Evolutionary conservation across 1,140 invertebrate species (phyloP), one percentile per base, ranked within the genome.

Genomic region (Arion vulgaris): DNA sequence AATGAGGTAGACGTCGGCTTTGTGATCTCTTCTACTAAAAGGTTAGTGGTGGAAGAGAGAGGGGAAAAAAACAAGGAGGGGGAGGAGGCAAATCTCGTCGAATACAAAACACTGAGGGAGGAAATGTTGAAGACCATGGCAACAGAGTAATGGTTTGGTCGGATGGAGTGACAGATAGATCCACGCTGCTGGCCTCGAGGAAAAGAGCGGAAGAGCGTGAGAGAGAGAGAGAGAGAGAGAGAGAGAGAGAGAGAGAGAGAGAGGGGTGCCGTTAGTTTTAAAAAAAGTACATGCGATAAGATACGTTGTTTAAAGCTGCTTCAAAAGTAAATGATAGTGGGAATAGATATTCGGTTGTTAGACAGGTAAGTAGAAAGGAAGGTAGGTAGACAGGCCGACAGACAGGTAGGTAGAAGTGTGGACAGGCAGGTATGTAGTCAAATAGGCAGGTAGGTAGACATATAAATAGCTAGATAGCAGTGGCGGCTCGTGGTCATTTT

Each of bases 371-470:
- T 45, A 45, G 41, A 45, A 7, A 45, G 41, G 15, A 7, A 45
- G 41, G 34, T 69, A 69, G 68, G 34, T 69, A 69, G 26, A 28
- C 19, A 69, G 26, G 19, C 19, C 15, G 68, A 69, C 34, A 69
- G 68, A 69, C 34, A 69, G 68, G 34, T 69, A 69, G 68, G n/a
- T 32, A 69, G 68, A 15, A 45, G 15, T 45, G 41, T 15, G 15
- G 41, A 15, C 5, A 45, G 15, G 15, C 41, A 45, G 41, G 15
- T 45, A 45, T 5, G 15, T 15, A 45, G 41, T 7, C 41, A 45
- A 45, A 69, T 69, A 69, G 68, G 34, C 34, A 69, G 68, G 34
- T 69, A 69, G 68, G 34, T 69, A 69, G 68, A 69, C 34, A 69
- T 15, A 69, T 69, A 69, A 28, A 69, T 69, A 69, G 68, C 15